A percentile compares a stretch with the other conserved stretches of the same genome.
Evolutionary conservation across 1,140 invertebrate genomes (phyloP).

Genomic region (Melanaphis sacchari): DNA sequence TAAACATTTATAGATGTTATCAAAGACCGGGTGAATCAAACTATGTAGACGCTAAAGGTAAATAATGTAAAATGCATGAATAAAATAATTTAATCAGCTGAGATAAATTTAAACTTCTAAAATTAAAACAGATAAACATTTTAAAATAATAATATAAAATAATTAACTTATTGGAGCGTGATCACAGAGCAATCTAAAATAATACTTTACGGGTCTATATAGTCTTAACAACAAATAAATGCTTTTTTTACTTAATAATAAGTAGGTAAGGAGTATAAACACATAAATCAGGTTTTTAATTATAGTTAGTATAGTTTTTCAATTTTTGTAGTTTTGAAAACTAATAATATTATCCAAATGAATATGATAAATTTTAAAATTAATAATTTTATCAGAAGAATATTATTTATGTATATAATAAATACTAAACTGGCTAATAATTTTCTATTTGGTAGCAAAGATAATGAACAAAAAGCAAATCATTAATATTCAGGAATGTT

Average conservation of each 20-base stretch:
- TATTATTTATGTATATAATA: neutral
- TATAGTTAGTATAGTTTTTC: no score
- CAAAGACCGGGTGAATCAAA: neutral
- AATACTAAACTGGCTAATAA: neutral
- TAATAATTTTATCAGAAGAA: no score
- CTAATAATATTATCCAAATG: no score
- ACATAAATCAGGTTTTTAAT: no score
- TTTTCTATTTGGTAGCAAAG: neutral
- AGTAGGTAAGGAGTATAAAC: neutral
- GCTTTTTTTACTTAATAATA: neutral
- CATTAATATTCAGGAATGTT: neutral
- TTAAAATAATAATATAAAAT: neutral
- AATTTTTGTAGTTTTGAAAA: no score
- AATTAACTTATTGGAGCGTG: neutral
- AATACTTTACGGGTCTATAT: neutral
- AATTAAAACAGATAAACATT: neutral
- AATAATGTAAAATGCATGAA: neutral
- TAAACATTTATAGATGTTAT: neutral
- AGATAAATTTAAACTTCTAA: neutral
- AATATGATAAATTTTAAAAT: no score
- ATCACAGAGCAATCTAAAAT: neutral
- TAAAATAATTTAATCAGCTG: neutral
- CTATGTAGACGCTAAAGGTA: no score
- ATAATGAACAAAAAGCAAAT: no score
- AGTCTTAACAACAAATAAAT: no score